Base-by-base conservation (phyloP, 2,888 invertebrate species). In the Sinopyrophorus schimmeli region DNA sequence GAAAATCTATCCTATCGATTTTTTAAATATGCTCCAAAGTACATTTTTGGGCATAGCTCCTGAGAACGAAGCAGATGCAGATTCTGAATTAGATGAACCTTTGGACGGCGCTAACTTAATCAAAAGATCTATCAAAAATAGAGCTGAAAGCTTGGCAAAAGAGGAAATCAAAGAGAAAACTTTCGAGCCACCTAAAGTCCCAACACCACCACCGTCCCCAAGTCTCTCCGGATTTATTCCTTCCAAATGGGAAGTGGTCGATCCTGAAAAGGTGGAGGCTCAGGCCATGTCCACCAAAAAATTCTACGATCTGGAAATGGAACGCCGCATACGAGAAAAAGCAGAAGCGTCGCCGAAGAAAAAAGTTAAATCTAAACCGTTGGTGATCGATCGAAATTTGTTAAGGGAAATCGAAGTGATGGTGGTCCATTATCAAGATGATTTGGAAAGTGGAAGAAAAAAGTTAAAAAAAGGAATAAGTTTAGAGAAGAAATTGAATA, bases 231-330 rank as follows among this genome's bases (percentile, higher is more conserved):
- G 80, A 9, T 92, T 95, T 76, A 86, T 92, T 40, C 89, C 90
- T 2, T 94, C 94, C 1, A 89, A 92, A 71, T 97, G 96, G 97
- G 95, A 97, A 78, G 87, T 87, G 28, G 87, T 97, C 12, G 94
- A 95, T 75, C 90, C 92, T 7, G 83, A 86, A 61, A 83, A 86
- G 65, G 76, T 81, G 37, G 87, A 89, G 70, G 84, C 83, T 1
- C 83, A 85, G 70, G 89, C 91, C 1, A 87, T 90, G 78, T 88
- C 87, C 1, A 88, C 89, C 0, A 86, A 87, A 55, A 89, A 90
- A 67, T 88, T 91, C 86, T 89, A 89, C 63, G 78, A 84, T 35
- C 72, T 90, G 50, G 57, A 58, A 54, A 14, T 49, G 30, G 58
- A 56, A 49, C 49, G 55, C 21, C 31, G 49, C 30, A 7, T 35